Base-by-base conservation (phyloP, 2,888 invertebrate genomes). In the Lathronympha strigana region DNA sequence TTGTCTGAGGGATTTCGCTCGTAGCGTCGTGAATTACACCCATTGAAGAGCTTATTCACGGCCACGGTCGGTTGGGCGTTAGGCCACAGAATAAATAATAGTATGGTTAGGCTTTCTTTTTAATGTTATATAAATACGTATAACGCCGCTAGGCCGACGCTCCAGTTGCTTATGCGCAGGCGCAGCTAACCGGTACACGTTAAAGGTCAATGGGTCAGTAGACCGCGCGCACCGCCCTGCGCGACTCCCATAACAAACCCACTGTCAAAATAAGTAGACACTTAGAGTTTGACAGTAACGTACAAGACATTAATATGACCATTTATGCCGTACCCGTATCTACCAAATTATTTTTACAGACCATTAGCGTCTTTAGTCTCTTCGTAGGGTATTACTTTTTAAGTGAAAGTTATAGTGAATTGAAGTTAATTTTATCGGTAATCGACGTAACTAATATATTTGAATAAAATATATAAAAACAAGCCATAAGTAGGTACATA, bases 121-220 rank as follows among this genome's bases (percentile, higher is more conserved):
- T 76, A 76, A 75, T 73, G 71, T 73, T 71, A 74, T 77, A 67
- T 61, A 54, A 66, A 67, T 68, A 73, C 73, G 74, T 75, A 74
- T 68, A 70, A 73, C 69, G 57, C 55, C 54, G 62, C 61, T 55
- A 64, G 68, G 68, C 47, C 68, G 67, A 67, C 80, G 82, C 77
- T 83, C 82, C 74, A 81, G 78, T 76, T 82, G 80, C 78, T 75
- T 72, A 73, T 66, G 74, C 72, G 76, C 78, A 83, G 73, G 74
- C 73, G 76, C 78, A 83, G 74, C 73, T 78, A 83, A 87, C 88
- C 88, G 86, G 90, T 89, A 75, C 63, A 49, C 72, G 69, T 74
- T 80, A 83, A 88, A 84, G 89, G 90, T 86, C 84, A 91, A 81
- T 90, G 77, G 88, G 90, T 88, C 82, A 90, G 82, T 84, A 80